Evolutionary conservation across 1,140 invertebrate genomes (phyloP).

Genomic region (Mercenaria mercenaria): DNA sequence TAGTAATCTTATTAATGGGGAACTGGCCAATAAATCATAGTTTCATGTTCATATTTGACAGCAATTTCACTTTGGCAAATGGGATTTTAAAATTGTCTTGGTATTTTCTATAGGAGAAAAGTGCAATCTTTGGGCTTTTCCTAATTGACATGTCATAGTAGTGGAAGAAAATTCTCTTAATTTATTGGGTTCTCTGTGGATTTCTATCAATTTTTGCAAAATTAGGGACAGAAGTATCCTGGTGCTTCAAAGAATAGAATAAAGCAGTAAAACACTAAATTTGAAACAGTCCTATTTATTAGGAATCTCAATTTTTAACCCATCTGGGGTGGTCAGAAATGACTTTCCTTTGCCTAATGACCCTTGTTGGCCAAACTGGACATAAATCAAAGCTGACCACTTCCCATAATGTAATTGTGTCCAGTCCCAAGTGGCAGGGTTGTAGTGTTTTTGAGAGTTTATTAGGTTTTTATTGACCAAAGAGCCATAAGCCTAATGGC

Average conservation of each 20-base stretch:
- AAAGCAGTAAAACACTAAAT: background rate
- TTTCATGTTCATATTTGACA: conserved; percentile 25
- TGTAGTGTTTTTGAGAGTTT: background rate
- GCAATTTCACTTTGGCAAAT: background rate
- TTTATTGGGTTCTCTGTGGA: background rate
- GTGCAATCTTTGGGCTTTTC: background rate
- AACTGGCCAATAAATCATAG: background rate
- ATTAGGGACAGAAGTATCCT: background rate
- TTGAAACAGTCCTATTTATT: background rate
- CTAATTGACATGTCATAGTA: background rate
- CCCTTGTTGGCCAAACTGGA: conserved; percentile 25
- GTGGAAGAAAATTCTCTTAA: background rate
- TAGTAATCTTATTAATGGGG: conserved; percentile 18
- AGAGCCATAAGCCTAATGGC: conserved; percentile 2
- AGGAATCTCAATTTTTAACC: background rate
- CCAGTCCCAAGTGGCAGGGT: background rate
- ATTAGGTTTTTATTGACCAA: background rate
- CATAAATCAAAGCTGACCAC: conserved; percentile 33
- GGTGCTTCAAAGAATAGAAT: background rate
- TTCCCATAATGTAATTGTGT: background rate
- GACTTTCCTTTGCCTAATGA: background rate
- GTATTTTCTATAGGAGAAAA: conserved; percentile 15
- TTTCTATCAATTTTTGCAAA: background rate
- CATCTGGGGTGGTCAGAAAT: conserved; percentile 18
- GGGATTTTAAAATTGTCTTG: conserved; percentile 24